These are phyloP conservation scores for Rhyacophila brunnea DNA, from an alignment of 1,140 invertebrate genomes.

Conservation along the genomic window DNA sequence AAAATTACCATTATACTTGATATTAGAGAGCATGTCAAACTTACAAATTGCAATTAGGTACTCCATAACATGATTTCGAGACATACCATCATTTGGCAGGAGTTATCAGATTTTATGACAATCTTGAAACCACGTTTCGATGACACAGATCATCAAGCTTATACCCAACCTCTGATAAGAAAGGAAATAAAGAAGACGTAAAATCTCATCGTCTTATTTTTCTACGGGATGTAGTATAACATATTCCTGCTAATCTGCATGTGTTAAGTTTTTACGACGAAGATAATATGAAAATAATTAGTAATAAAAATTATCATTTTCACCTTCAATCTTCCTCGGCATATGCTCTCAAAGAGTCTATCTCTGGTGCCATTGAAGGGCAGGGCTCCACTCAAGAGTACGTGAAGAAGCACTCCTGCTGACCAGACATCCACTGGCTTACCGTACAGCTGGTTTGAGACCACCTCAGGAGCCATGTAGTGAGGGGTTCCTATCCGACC, in stretches of 20 bases:
- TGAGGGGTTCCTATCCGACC: constrained; percentile 92
- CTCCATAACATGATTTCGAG: too few relatives aligned
- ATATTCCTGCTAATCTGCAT: not conserved
- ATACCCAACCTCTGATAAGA: too few relatives aligned
- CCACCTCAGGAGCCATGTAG: constrained; percentile 97
- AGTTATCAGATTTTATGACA: too few relatives aligned
- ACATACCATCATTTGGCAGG: too few relatives aligned
- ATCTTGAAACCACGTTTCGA: too few relatives aligned
- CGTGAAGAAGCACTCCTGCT: constrained; percentile 90
- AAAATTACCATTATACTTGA: too few relatives aligned
- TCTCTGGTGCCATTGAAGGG: constrained; percentile 94
- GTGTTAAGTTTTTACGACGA: not conserved
- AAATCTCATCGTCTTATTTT: not conserved
- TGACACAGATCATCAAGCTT: too few relatives aligned
- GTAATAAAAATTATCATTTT: constrained; percentile 40
- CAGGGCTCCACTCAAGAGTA: constrained; percentile 88
- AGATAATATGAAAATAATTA: not conserved
- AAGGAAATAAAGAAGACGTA: too few relatives aligned
- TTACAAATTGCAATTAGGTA: too few relatives aligned
- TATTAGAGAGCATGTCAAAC: too few relatives aligned
- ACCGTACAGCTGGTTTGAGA: constrained; percentile 87
- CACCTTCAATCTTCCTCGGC: constrained; percentile 80
- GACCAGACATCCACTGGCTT: constrained; percentile 97
- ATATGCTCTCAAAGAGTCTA: constrained; percentile 85
- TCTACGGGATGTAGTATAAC: not conserved